These are phyloP conservation scores for Phortica magna DNA, from an alignment of 2,888 invertebrate genomes.

Conservation along the genomic window DNA sequence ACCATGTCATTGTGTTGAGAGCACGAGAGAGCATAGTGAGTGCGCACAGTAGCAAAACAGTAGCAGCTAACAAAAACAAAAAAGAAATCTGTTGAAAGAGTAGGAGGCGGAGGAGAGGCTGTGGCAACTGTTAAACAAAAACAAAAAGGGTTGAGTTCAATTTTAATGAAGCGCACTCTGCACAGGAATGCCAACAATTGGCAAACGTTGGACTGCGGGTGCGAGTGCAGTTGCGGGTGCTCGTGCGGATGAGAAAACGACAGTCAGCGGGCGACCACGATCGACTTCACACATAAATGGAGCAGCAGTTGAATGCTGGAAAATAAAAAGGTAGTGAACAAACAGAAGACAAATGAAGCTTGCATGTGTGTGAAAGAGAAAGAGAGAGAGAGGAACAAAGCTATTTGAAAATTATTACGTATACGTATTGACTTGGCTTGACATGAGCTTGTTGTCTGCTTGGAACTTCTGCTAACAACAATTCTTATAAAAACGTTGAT, in stretches of 20 bases:
- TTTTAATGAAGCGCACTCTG: not conserved
- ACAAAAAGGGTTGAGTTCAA: not conserved
- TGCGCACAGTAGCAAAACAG: conserved; percentile 40
- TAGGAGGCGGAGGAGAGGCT: not conserved
- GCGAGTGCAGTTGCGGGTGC: too few species aligned
- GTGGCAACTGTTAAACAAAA: not conserved
- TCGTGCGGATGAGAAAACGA: too few species aligned
- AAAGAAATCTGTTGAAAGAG: too few species aligned
- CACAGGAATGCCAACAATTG: not conserved
- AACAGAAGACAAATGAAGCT: not conserved
- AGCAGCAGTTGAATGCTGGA: not conserved
- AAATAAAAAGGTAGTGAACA: not conserved
- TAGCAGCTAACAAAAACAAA: not conserved
- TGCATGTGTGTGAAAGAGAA: not conserved
- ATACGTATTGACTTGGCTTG: not conserved
- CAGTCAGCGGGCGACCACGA: too few species aligned
- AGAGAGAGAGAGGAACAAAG: not conserved
- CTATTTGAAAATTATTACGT: conserved; percentile 13
- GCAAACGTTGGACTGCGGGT: too few species aligned
- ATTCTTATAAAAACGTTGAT: not conserved
- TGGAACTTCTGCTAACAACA: not conserved
- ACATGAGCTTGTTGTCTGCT: not conserved
- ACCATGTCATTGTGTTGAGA: too few species aligned
- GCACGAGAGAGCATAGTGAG: too few species aligned
- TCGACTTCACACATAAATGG: too few species aligned